Evolutionary conservation across 2,888 invertebrate genomes (phyloP).

Genomic region (Stenotaenia linearis): DNA sequence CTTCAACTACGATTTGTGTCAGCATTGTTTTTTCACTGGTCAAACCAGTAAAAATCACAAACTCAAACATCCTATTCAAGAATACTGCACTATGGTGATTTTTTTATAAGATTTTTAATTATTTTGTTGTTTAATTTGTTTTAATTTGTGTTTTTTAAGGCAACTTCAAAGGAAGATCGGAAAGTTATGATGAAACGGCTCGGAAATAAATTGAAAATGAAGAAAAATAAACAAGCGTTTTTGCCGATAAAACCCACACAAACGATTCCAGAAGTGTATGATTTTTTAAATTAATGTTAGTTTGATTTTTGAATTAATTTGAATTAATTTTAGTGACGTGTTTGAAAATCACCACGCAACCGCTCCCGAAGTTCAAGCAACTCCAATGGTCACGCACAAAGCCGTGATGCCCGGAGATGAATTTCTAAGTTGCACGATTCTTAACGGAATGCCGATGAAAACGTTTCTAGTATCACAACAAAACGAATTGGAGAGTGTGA

Average conservation of each 20-base stretch:
- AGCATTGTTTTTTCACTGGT: constrained; percentile 61
- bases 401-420: neutral
- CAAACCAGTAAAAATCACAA: constrained; percentile 59
- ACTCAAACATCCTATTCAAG: constrained; percentile 60
- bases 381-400: neutral
- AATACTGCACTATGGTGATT: constrained; percentile 57
- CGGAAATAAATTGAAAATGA: constrained; percentile 45
- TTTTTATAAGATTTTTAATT: neutral
- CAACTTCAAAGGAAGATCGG: constrained; percentile 48
- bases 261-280: neutral
- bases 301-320: neutral
- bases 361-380: neutral
- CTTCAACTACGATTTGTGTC: constrained; percentile 61
- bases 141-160: constrained; percentile 42
- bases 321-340: neutral
- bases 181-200: constrained; percentile 49
- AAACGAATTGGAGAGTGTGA: constrained; percentile 62
- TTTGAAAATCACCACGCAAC: neutral
- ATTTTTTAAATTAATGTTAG: neutral
- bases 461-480: constrained; percentile 41
- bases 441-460: neutral
- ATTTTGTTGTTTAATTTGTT: constrained; percentile 2
- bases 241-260: constrained; percentile 41
- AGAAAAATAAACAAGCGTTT: constrained; percentile 41
- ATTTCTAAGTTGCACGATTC: neutral